Conservation (phyloP, 1,140 invertebrate species). For the Holotrichia oblita region DNA sequence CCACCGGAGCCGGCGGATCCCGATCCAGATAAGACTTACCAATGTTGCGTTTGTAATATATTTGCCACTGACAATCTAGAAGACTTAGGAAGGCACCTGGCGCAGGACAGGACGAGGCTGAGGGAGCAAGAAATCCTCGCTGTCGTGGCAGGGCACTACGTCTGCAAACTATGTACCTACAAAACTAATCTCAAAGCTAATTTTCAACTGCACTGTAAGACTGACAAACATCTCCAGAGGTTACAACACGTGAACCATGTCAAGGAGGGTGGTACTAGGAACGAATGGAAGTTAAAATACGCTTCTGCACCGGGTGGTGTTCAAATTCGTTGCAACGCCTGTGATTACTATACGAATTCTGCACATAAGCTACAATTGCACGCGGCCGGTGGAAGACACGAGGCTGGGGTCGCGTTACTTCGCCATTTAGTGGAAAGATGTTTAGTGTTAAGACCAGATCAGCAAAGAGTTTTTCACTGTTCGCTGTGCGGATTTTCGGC, state of each 20-base stretch:
- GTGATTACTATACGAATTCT: slow-evolving; percentile 97
- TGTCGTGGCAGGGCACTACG: slow-evolving; percentile 90
- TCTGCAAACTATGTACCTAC: slow-evolving; percentile 98
- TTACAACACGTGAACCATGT: slow-evolving; percentile 98
- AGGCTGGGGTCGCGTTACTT: slow-evolving; percentile 85
- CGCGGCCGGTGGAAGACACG: slow-evolving; percentile 85
- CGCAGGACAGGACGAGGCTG: slow-evolving; percentile 88
- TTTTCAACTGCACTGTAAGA: slow-evolving; percentile 99
- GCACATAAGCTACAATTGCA: slow-evolving; percentile 96
- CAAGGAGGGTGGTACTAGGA: slow-evolving; percentile 90
- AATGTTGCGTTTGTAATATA: slow-evolving; percentile 94
- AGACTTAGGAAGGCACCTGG: slow-evolving; percentile 89
- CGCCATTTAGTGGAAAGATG: slow-evolving; percentile 82
- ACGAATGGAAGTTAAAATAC: slow-evolving; percentile 97
- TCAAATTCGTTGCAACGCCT: slow-evolving; percentile 94
- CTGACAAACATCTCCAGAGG: slow-evolving; percentile 98
- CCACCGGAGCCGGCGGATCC: slow-evolving; percentile 85
- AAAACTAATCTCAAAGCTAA: slow-evolving; percentile 99
- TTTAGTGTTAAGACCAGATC: slow-evolving; percentile 66
- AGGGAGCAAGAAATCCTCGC: slow-evolving; percentile 92
- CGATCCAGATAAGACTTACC: slow-evolving; percentile 85
- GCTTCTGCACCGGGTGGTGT: slow-evolving; percentile 81
- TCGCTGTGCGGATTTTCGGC: slow-evolving; percentile 86
- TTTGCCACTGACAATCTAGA: slow-evolving; percentile 93
- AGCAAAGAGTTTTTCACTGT: slow-evolving; percentile 78